Evolutionary conservation across 2,113 vertebrate genomes (phyloP).

Genomic region (Motacilla alba): DNA sequence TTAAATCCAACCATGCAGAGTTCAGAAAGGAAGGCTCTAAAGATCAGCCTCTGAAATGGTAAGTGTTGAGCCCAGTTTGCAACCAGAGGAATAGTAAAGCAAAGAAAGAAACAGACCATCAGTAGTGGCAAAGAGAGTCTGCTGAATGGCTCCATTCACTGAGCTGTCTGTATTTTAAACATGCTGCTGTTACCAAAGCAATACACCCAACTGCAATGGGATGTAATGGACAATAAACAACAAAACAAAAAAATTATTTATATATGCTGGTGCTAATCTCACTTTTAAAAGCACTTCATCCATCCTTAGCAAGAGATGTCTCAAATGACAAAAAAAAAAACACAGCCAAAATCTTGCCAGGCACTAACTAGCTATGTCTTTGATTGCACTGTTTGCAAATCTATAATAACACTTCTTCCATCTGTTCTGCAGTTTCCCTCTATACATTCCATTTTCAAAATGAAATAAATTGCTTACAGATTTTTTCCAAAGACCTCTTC

Average conservation of each 20-base stretch:
- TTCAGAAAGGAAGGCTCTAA: background rate
- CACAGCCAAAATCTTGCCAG: background rate
- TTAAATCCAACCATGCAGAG: background rate
- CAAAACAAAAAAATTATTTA: background rate
- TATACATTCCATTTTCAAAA: constrained; percentile 25
- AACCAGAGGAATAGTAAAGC: background rate
- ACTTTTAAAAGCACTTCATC: background rate
- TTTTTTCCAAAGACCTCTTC: constrained; percentile 11
- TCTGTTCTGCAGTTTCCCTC: constrained; percentile 51
- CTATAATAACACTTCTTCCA: constrained; percentile 38
- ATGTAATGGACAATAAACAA: background rate
- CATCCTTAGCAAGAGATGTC: background rate
- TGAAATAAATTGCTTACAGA: constrained; percentile 4
- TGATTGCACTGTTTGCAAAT: constrained; percentile 50
- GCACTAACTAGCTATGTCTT: background rate
- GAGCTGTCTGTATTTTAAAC: background rate
- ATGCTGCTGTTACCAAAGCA: background rate
- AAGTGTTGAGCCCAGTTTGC: background rate
- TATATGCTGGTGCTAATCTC: background rate
- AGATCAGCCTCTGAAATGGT: background rate
- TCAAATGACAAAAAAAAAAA: background rate
- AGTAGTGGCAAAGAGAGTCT: background rate
- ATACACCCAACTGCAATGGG: background rate
- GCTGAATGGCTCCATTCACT: background rate
- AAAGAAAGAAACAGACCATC: background rate